Percentiles rank a stretch among this genome's conserved stretches.
These are phyloP conservation scores for Hypanus sabinus DNA, from an alignment of 2,113 vertebrate species.

Conservation along the genomic window DNA sequence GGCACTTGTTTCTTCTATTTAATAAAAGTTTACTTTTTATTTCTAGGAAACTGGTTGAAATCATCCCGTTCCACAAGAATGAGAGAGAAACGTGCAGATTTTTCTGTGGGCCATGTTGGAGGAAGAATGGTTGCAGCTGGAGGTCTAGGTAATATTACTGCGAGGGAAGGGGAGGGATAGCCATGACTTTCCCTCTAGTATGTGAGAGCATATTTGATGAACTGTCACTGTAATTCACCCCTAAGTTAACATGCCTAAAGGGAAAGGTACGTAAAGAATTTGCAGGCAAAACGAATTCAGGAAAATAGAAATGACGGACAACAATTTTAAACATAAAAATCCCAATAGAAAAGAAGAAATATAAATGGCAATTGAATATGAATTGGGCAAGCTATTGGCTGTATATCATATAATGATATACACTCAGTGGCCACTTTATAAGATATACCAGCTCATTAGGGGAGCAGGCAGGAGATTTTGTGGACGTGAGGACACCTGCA, in stretches of 20 bases:
- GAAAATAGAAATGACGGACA: not conserved
- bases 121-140: constrained; percentile 78
- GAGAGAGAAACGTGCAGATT: constrained; percentile 92
- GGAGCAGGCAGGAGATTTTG: too few relatives aligned
- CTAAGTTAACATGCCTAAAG: not conserved
- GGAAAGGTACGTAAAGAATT: not conserved
- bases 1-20: not conserved
- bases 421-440: too few relatives aligned
- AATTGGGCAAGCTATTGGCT: not conserved
- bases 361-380: not conserved
- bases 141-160: constrained; percentile 72
- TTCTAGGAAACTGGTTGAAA: constrained; percentile 79
- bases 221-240: not conserved
- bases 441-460: too few relatives aligned
- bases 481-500: too few relatives aligned
- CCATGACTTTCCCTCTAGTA: not conserved
- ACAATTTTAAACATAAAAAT: too few relatives aligned
- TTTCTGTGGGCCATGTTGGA: constrained; percentile 79
- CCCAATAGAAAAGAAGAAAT: not conserved
- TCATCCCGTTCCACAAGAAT: constrained; percentile 74
- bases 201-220: not conserved
- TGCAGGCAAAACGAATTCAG: not conserved
- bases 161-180: not conserved
- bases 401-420: too few relatives aligned
- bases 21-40: not conserved